These are phyloP conservation scores for Bagarius yarrelli DNA, from an alignment of 2,113 vertebrate genomes.

Conservation along the genomic window DNA sequence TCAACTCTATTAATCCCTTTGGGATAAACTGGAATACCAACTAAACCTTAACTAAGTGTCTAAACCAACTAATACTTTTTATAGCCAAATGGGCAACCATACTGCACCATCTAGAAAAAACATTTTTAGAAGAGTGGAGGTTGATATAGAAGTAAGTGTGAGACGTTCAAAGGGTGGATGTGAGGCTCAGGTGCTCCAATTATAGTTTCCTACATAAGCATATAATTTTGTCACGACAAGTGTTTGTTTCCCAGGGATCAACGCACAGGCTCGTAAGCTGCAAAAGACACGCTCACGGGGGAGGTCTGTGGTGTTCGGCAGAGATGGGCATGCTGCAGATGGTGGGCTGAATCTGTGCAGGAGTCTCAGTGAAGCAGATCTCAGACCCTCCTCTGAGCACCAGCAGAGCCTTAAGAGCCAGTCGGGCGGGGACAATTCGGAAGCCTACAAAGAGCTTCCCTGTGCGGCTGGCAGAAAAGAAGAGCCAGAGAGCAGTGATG, in stretches of 20 bases:
- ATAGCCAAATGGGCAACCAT: too few species aligned
- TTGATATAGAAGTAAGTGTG: too few species aligned
- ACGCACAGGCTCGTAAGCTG: slow-evolving; percentile 79
- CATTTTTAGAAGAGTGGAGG: too few species aligned
- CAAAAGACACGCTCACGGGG: slow-evolving; percentile 78
- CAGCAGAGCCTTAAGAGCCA: slow-evolving; percentile 46
- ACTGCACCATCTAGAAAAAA: too few species aligned
- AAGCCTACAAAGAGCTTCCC: slow-evolving; percentile 46
- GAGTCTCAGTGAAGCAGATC: slow-evolving; percentile 72
- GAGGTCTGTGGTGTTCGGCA: slow-evolving; percentile 63
- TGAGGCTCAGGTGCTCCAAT: too few species aligned
- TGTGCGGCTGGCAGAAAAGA: slow-evolving; percentile 63
- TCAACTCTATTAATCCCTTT: too few species aligned
- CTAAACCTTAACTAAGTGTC: too few species aligned
- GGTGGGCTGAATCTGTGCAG: slow-evolving; percentile 62
- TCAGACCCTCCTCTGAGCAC: slow-evolving; percentile 56
- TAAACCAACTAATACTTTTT: too few species aligned
- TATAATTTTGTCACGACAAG: neutral
- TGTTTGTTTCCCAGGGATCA: slow-evolving; percentile 66
- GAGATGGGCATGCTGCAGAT: slow-evolving; percentile 14
- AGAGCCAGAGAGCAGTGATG: slow-evolving; percentile 75
- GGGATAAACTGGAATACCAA: too few species aligned
- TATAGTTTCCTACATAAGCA: too few species aligned
- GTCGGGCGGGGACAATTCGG: neutral
- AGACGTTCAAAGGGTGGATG: too few species aligned